A percentile compares a stretch with the other conserved stretches of the same genome.
These are phyloP conservation scores for Diploptera punctata DNA, from an alignment of 2,888 invertebrate species.

Conservation along the genomic window DNA sequence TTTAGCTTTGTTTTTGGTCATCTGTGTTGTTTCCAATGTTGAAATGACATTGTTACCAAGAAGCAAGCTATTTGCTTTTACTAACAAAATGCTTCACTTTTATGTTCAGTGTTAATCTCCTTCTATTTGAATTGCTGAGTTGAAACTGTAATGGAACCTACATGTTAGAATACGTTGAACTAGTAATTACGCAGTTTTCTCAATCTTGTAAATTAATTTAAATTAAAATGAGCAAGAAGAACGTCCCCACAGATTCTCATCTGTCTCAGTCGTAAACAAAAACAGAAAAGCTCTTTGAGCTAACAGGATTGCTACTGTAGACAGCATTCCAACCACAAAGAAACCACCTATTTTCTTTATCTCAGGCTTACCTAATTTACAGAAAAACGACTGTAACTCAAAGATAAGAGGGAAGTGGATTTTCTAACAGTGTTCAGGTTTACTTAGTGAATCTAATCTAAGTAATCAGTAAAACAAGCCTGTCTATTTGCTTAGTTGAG, in stretches of 20 bases:
- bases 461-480: too few relatives aligned
- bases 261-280: conserved; percentile 4
- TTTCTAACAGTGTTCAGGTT: too few relatives aligned
- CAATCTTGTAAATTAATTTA: conserved; percentile 14
- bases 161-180: not conserved
- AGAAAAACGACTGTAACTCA: too few relatives aligned
- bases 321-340: too few relatives aligned
- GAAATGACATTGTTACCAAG: not conserved
- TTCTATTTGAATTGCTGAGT: not conserved
- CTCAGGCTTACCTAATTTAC: too few relatives aligned
- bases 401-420: too few relatives aligned
- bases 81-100: not conserved
- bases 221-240: not conserved
- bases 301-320: not conserved
- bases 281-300: not conserved
- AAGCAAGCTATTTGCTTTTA: not conserved
- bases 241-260: not conserved
- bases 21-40: too few relatives aligned
- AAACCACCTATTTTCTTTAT: too few relatives aligned
- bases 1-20: too few relatives aligned
- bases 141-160: not conserved
- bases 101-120: not conserved
- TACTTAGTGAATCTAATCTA: too few relatives aligned
- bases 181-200: conserved; percentile 4
- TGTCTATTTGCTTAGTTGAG: too few relatives aligned